Conservation (phyloP, 2,113 vertebrate species). For the Anarhynchus alexandrinus region DNA sequence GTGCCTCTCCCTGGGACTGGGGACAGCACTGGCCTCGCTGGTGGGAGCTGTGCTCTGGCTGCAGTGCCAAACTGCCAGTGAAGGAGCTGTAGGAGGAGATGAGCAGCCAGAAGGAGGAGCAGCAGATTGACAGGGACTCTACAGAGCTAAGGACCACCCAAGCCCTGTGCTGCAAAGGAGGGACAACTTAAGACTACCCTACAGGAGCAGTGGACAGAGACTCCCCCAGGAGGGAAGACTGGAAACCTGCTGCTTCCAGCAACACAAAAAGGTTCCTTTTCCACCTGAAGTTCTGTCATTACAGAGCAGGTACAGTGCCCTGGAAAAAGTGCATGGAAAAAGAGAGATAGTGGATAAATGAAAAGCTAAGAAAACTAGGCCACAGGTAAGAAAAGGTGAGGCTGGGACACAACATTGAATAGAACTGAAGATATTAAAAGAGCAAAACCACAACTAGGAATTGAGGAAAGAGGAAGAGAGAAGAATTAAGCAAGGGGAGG, state of each 20-base stretch:
- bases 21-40: rapidly evolving
- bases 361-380: neutral
- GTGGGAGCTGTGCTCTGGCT: neutral
- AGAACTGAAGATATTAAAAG: neutral
- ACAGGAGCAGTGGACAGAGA: neutral
- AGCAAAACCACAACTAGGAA: neutral
- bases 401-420: rapidly evolving
- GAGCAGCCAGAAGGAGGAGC: neutral
- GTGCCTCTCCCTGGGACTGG: neutral
- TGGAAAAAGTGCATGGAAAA: neutral
- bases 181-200: neutral
- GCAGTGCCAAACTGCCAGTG: rapidly evolving
- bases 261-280: neutral
- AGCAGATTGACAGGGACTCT: neutral
- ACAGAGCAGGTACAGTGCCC: neutral
- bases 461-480: neutral
- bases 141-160: neutral
- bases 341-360: neutral
- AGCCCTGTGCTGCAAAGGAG: neutral
- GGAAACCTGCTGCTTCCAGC: neutral
- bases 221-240: neutral
- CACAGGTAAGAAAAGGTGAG: neutral
- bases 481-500: neutral
- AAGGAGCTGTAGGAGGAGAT: neutral
- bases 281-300: neutral